A percentile compares a stretch with the other conserved stretches of the same genome.
Evolutionary conservation across 2,113 vertebrate species (phyloP).

Genomic region (Phycodurus eques): DNA sequence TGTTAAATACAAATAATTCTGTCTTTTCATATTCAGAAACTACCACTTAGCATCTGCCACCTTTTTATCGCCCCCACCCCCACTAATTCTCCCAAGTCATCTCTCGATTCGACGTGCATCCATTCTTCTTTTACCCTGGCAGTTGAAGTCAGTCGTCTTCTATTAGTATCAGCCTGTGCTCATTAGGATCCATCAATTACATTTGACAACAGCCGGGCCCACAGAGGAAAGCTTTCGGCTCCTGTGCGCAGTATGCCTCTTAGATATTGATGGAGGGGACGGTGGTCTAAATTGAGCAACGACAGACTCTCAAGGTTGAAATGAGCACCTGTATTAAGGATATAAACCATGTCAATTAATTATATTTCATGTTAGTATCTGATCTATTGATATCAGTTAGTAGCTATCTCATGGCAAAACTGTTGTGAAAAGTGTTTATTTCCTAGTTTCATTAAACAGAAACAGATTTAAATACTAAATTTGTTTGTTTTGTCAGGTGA

Average conservation of each 20-base stretch:
- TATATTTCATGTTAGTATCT: neutral
- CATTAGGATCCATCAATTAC: slow-evolving; percentile 70
- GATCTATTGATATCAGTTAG: neutral
- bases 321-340: slow-evolving; percentile 10
- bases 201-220: slow-evolving; percentile 47
- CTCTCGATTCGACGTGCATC: slow-evolving; percentile 4
- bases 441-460: neutral
- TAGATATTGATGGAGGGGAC: slow-evolving; percentile 14
- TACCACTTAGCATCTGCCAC: slow-evolving; percentile 5
- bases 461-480: neutral
- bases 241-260: slow-evolving; percentile 22
- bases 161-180: slow-evolving; percentile 60
- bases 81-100: slow-evolving; percentile 6
- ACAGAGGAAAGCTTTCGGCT: slow-evolving; percentile 60
- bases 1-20: slow-evolving; percentile 8
- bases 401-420: neutral
- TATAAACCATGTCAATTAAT: neutral
- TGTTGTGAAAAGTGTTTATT: too few relatives aligned
- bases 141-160: slow-evolving; percentile 60
- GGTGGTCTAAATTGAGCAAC: slow-evolving; percentile 14
- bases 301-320: slow-evolving; percentile 4
- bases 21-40: neutral
- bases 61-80: neutral
- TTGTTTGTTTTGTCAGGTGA: neutral
- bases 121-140: slow-evolving; percentile 40